These are phyloP conservation scores for Polietes domitor DNA, from an alignment of 2,888 invertebrate genomes.

Conservation along the genomic window DNA sequence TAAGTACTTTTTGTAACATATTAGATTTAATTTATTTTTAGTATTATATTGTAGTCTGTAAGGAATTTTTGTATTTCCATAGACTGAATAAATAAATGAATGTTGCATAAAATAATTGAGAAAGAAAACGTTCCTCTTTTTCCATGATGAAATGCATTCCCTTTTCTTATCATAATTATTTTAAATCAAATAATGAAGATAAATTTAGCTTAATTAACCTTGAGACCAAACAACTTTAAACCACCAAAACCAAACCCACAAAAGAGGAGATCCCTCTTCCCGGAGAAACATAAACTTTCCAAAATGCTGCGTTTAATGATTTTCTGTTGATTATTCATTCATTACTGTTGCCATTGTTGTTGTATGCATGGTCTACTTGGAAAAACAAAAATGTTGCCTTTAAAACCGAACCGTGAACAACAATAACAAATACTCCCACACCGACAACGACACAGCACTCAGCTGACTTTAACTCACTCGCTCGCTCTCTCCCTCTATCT, in stretches of 20 bases:
- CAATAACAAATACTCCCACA: neutral
- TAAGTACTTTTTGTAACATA: too few relatives aligned
- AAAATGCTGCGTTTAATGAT: neutral
- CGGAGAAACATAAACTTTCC: neutral
- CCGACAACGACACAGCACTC: neutral
- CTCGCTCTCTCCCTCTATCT: neutral
- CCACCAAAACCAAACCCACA: neutral
- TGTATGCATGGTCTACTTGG: neutral
- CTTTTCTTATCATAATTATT: too few relatives aligned
- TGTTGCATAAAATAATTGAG: too few relatives aligned
- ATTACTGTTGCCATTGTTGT: neutral
- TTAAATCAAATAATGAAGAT: neutral
- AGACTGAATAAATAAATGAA: too few relatives aligned
- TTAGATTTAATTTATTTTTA: too few relatives aligned
- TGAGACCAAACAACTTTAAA: neutral
- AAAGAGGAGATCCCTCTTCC: neutral
- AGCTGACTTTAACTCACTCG: neutral
- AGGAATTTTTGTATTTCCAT: too few relatives aligned
- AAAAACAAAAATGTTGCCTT: neutral
- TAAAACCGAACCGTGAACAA: slow-evolving; percentile 6
- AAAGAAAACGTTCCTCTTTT: too few relatives aligned
- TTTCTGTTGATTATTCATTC: neutral
- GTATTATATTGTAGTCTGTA: too few relatives aligned
- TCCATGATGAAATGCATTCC: too few relatives aligned
- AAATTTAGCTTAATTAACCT: slow-evolving; percentile 5